Evolutionary conservation across 2,113 vertebrate genomes (phyloP), one percentile per base, ranked within the genome.

Genomic region (Cynopterus brachyotis): DNA sequence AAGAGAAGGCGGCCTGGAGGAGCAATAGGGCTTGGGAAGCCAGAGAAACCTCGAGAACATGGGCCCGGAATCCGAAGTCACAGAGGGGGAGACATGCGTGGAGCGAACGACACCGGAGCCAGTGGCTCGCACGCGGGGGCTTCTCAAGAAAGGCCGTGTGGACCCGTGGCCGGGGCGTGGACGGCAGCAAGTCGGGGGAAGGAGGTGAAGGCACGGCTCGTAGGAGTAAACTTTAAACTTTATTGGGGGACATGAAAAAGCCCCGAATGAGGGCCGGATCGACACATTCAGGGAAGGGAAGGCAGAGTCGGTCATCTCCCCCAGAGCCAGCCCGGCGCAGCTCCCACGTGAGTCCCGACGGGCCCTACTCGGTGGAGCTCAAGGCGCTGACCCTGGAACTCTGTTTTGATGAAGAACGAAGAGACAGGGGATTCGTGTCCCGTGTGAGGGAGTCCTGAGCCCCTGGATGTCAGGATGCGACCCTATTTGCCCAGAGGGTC

Each of bases 21-120:
- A 16, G 7, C n/a, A 20, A 32, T 10, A 16, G 0, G 16, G 9
- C 9, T 8, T 1, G 0, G 8, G 1, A 37, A 9, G 6, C 26
- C 0, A 69, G 37, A 47, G 73, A 80, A 94, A 22, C 11, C 64
- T 8, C 59, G 55, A 40, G 66, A 37, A 55, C 20, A 2, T 47
- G 7, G 30, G 40, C 67, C 1, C 35, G 45, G 37, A 37, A 4
- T 55, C 37, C 60, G 59, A 86, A 45, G n/a, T 13, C 9, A 1
- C 17, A 37, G 35, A 28, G 35, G 12, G 5, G 16, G 40, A 42
- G 17, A 87, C 35, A 35, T 15, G 32, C 32, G 45, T 30, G 28
- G 0, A 40, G 80, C 91, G 11, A 42, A 28, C 11, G 3, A 42
- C 35, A 24, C 5, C 13, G 40, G n/a, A 37, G 3, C 30, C 30